A percentile compares a stretch with the other conserved stretches of the same genome.
phyloP scores from a whole-genome alignment of 2,113 vertebrate species.

The Pangasianodon gigas region DNA sequence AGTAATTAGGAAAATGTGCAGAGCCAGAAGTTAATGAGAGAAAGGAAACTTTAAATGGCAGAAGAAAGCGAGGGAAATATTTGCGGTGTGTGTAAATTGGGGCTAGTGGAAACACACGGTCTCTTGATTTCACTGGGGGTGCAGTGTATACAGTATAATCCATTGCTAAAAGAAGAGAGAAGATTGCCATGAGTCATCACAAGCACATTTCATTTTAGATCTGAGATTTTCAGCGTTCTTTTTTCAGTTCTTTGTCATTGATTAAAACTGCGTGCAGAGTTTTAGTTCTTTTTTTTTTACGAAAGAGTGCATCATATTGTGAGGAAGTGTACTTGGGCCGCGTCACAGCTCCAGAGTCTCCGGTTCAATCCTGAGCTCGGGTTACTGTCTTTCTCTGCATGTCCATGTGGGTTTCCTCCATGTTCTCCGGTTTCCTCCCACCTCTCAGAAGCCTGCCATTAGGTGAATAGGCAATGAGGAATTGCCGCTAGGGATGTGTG shows the following conservation, averaged over 20 bases:
- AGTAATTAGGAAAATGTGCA: not conserved
- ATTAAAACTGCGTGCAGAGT: not conserved
- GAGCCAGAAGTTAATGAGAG: not conserved
- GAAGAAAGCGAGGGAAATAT: not conserved
- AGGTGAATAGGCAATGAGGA: not conserved
- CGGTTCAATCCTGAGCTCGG: not conserved
- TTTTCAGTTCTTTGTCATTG: not conserved
- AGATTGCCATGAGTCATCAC: not conserved
- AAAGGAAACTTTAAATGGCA: not conserved
- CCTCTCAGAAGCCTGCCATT: not conserved
- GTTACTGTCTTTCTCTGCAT: not conserved
- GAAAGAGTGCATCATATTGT: not conserved
- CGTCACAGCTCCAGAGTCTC: not conserved
- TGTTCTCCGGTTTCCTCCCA: not conserved
- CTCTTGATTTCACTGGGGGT: not conserved
- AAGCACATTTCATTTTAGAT: not conserved
- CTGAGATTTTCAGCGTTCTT: not conserved
- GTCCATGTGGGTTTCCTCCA: not conserved
- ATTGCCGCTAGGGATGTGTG: not conserved
- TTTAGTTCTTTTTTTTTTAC: not conserved
- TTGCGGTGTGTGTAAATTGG: not conserved
- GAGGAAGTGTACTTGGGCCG: not conserved
- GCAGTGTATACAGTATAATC: no score
- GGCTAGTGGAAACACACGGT: not conserved
- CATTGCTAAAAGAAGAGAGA: not conserved